Conservation (phyloP, 2,113 vertebrate species). For the Microcebus ravelobensis region DNA sequence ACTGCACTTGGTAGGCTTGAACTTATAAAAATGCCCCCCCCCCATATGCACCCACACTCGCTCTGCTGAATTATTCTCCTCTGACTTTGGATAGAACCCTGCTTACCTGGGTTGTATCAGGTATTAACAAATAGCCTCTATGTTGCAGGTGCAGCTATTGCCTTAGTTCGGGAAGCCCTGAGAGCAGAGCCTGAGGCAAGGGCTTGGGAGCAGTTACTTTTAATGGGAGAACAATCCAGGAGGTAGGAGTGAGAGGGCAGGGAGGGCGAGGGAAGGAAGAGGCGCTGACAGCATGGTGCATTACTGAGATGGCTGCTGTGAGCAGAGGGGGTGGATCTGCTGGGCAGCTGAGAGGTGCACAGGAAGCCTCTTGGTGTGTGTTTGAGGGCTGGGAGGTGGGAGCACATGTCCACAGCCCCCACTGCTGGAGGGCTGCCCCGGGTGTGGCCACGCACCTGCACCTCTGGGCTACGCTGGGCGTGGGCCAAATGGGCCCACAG, state of each 20-base stretch:
- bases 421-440: not conserved
- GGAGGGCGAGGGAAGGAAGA: not conserved
- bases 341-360: not conserved
- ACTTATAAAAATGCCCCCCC: not conserved
- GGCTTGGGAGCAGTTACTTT: not conserved
- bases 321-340: not conserved
- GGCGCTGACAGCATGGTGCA: fast-evolving
- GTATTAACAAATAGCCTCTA: not conserved
- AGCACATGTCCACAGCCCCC: not conserved
- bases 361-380: not conserved
- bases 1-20: not conserved
- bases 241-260: not conserved
- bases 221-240: not conserved
- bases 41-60: not conserved
- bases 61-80: not conserved
- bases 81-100: not conserved
- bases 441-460: not conserved
- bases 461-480: not conserved
- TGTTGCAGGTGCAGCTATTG: not conserved
- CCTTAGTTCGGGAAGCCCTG: not conserved
- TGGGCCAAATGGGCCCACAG: too few relatives aligned
- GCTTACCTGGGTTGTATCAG: not conserved
- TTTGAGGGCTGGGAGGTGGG: not conserved
- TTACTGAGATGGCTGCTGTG: not conserved
- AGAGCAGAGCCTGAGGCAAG: not conserved